Conservation (phyloP, 2,888 invertebrate species). For the Hypsopygia costalis region DNA sequence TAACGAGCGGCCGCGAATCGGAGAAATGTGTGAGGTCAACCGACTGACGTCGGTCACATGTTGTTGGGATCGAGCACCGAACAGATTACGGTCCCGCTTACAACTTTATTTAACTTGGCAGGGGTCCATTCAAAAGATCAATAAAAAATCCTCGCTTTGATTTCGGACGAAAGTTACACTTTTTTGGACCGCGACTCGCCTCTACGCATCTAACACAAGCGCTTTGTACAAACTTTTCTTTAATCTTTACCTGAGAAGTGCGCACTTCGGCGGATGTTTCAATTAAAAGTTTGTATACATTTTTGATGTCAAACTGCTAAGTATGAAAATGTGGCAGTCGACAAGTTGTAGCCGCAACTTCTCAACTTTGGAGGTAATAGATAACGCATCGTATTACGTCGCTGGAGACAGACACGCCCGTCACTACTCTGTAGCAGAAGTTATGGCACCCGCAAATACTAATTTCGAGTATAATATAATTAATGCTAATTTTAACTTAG, state of each 20-base stretch:
- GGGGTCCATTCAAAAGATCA: conserved; percentile 42
- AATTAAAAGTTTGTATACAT: conserved; percentile 43
- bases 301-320: conserved; percentile 38
- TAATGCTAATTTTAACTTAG: no score
- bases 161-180: conserved; percentile 37
- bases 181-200: conserved; percentile 25
- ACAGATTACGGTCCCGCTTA: conserved; percentile 63
- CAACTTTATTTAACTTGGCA: conserved; percentile 55
- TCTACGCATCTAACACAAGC: conserved; percentile 23
- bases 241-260: conserved; percentile 29
- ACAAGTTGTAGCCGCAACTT: conserved; percentile 31
- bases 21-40: conserved; percentile 62
- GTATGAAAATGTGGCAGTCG: conserved; percentile 26
- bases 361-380: conserved; percentile 21
- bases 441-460: no score
- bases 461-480: no score
- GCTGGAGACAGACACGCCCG: neutral
- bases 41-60: conserved; percentile 55
- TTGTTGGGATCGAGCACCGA: conserved; percentile 48
- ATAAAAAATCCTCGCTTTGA: conserved; percentile 49
- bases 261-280: conserved; percentile 31
- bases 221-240: conserved; percentile 34
- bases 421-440: no score
- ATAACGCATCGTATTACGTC: conserved; percentile 15
- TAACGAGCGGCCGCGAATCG: conserved; percentile 51